Evolutionary conservation across 2,113 vertebrate species (phyloP), one percentile per base, ranked within the genome.

Genomic region (Petrocephalus microphthalmus): DNA sequence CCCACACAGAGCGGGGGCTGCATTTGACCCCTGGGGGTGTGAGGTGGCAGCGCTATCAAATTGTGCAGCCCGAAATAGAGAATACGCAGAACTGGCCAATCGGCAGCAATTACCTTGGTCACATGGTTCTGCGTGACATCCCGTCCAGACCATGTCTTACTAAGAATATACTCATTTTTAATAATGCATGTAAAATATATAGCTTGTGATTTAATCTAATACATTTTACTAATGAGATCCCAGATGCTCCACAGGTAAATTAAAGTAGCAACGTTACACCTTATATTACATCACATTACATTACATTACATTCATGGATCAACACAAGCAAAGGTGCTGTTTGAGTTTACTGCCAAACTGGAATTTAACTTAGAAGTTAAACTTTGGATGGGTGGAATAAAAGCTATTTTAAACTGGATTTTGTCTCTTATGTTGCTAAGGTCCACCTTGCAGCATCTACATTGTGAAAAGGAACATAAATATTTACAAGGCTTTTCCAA

Each of bases 401-500:
- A 78, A 78, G 17, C 71, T 67, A 33, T 42, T 78, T 78, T 78
- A 78, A 78, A 42, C 33, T 78, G 17, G 17, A 42, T 78, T 78
- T 78, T 78, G 33, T 78, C 33, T 78, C 15, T 78, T 7, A 13
- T 13, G 17, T 33, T 42, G 15, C 7, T 42, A 78, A 29, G 13
- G 3, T 78, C 71, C 37, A n/a, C 71, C 33, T 42, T 78, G 71
- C 29, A 78, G 33, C 13, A 78, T 78, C 17, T 78, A 78, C 33
- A 15, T 78, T 42, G 67, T 37, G 25, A 15, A 74, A 11, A 78
- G 71, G 33, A 78, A 78, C 2, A 78, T 78, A 19, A 78, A 78
- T 78, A 74, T 74, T 74, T 74, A 74, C 71, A 74, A 78, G 71
- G 71, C 29, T 19, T 78, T 37, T 78, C 71, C 71, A 78, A 78